phyloP scores from a whole-genome alignment of 2,797 vertebrate species.

The Hydrolagus colliei region DNA sequence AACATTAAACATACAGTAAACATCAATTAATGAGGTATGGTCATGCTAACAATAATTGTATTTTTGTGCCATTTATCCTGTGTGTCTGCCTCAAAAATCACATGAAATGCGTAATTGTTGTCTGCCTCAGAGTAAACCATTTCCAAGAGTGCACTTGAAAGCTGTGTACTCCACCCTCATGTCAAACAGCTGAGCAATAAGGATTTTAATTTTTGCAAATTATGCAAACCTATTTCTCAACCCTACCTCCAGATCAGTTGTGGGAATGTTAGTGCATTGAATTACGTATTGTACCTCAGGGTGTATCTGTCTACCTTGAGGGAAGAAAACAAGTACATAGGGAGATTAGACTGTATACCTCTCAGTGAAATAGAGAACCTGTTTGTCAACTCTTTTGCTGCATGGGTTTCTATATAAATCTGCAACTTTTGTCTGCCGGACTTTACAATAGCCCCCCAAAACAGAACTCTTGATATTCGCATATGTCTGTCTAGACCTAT shows the following conservation, averaged over 20 bases:
- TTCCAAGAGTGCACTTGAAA: background rate
- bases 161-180: background rate
- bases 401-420: background rate
- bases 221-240: slow-evolving; percentile 12
- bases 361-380: background rate
- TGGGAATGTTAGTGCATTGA: background rate
- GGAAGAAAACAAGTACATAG: background rate
- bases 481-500: too few species aligned
- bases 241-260: background rate
- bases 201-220: slow-evolving; percentile 20
- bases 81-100: background rate
- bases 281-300: background rate
- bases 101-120: background rate
- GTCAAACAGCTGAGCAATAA: background rate
- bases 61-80: background rate
- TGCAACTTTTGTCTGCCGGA: too few species aligned
- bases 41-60: background rate
- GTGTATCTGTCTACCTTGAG: background rate
- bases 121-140: slow-evolving; percentile 12
- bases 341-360: background rate
- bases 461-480: too few species aligned
- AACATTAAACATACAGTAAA: background rate
- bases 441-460: too few species aligned
- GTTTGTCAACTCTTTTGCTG: background rate
- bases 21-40: slow-evolving; percentile 2